Evolutionary conservation across 2,113 vertebrate genomes (phyloP), one percentile per base, ranked within the genome.

Genomic region (Enhydra lutris): DNA sequence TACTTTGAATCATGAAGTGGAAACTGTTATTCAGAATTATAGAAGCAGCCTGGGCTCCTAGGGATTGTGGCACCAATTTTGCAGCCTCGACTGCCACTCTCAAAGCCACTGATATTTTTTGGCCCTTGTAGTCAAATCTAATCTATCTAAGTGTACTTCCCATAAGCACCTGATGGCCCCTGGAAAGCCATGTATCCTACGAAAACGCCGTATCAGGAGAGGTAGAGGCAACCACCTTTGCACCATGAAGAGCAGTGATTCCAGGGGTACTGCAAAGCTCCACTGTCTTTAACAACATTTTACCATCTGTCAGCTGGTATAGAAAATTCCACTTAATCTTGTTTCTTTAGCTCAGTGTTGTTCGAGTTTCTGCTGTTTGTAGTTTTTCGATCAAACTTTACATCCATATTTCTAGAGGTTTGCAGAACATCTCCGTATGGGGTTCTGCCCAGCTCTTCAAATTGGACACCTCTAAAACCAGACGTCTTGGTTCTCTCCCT

Each of bases 1-100:
- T 52, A 65, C 50, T 36, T 26, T 67, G 86, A 93, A 80, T 74
- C 36, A 31, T 69, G 67, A 91, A 55, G 47, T 74, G 1, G 31
- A 89, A 83, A 85, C 31, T 76, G 31, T 36, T 94, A 59, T 47
- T 96, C 36, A 26, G 65, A 87, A 47, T 76, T 42, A 65, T 52
- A 86, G 50, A 90, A 67, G 65, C 15, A 95, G 21, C 6, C 67
- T 61, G 39, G 45, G 7, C 7, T 26, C n/a, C 34, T 87, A 34
- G 50, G 96, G 84, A 36, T 1, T 80, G 26, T 39, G 45, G 34
- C 12, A 52, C 13, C 20, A 39, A 61, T 24, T 57, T n/a, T 83
- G 8, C 23, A 83, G 76, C 55, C 42, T 39, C 11, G 11, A 80
- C 14, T 74, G 42, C 39, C 34, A 88, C 82, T 73, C 2, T 34